Conservation (phyloP, 2,113 vertebrate species). For the Cyanoramphus novaezelandiae region DNA sequence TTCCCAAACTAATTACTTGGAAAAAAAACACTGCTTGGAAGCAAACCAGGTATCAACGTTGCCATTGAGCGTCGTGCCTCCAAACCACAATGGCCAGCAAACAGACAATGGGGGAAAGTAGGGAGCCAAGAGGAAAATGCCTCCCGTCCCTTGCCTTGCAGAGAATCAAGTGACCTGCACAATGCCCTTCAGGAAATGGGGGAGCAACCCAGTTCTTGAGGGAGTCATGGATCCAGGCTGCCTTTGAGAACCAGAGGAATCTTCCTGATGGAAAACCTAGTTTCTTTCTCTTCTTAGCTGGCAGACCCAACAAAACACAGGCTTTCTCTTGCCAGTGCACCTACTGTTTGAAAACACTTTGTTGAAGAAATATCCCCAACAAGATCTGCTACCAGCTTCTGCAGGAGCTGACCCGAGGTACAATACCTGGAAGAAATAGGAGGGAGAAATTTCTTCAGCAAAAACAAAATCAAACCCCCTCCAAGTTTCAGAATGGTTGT, state of each 20-base stretch:
- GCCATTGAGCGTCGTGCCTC: conserved; percentile 7
- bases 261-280: background rate
- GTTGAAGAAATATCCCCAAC: background rate
- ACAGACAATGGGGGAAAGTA: background rate
- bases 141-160: background rate
- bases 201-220: background rate
- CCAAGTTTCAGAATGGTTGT: background rate
- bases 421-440: background rate
- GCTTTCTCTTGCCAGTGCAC: background rate
- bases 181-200: background rate
- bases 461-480: background rate
- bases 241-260: background rate
- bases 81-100: background rate
- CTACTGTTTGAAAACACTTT: background rate
- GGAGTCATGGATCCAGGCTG: background rate
- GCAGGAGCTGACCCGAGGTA: background rate
- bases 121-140: background rate
- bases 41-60: conserved; percentile 18
- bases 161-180: background rate
- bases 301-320: background rate
- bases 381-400: background rate
- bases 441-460: background rate
- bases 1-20: conserved; percentile 47
- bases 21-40: conserved; percentile 34
- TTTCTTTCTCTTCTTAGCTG: background rate